Percentiles rank a stretch among this genome's conserved stretches.
Evolutionary conservation across 2,797 vertebrate genomes (phyloP).

Genomic region (Chromobotia macracanthus): DNA sequence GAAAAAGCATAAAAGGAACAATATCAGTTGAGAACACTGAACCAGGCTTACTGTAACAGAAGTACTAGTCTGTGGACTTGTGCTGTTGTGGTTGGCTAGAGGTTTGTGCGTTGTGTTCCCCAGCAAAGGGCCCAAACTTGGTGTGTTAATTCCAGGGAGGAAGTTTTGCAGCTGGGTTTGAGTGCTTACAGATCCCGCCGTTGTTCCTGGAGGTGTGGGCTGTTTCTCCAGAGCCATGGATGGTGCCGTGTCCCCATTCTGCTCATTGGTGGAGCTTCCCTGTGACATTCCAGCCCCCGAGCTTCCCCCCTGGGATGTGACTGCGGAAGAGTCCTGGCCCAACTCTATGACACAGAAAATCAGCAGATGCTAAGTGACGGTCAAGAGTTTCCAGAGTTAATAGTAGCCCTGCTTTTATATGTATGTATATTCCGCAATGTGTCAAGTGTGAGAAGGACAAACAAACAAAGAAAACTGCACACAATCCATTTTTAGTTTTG

Average conservation of each 20-base stretch:
- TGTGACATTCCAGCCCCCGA: constrained; percentile 78
- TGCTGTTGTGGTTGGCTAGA: constrained; percentile 65
- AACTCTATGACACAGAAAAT: constrained; percentile 65
- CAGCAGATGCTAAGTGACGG: too few relatives aligned
- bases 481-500: too few relatives aligned
- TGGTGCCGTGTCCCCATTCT: constrained; percentile 56
- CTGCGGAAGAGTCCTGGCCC: constrained; percentile 74
- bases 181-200: constrained; percentile 62
- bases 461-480: too few relatives aligned
- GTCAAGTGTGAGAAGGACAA: not conserved
- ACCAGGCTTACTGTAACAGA: constrained; percentile 74
- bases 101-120: constrained; percentile 63
- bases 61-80: constrained; percentile 68
- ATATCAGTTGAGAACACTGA: too few relatives aligned
- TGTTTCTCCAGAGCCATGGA: constrained; percentile 75
- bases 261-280: constrained; percentile 70
- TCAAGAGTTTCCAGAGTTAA: too few relatives aligned
- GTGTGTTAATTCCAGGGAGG: constrained; percentile 75
- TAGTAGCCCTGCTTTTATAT: too few relatives aligned
- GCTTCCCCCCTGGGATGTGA: constrained; percentile 71
- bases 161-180: constrained; percentile 76
- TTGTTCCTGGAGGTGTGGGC: constrained; percentile 71
- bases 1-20: too few relatives aligned
- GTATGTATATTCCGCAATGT: not conserved
- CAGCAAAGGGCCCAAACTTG: constrained; percentile 71